A percentile compares a stretch with the other conserved stretches of the same genome.
Evolutionary conservation across 2,888 invertebrate species (phyloP).

Genomic region (Leptogaster cylindrica): DNA sequence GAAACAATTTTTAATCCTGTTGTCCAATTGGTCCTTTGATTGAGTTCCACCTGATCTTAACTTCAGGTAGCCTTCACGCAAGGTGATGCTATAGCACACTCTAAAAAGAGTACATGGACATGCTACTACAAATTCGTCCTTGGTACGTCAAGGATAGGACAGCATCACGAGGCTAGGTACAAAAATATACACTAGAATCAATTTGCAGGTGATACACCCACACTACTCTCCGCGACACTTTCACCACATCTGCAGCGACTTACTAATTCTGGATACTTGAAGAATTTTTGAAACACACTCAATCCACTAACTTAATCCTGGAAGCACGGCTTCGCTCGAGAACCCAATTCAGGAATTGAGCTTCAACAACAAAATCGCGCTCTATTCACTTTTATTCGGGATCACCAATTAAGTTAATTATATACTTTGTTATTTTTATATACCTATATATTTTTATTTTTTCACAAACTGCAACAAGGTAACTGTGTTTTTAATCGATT

Average conservation of each 20-base stretch:
- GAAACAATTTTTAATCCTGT: too few relatives aligned
- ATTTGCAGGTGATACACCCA: slow-evolving; percentile 17
- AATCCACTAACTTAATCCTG: slow-evolving; percentile 29
- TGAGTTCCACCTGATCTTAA: too few relatives aligned
- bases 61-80: slow-evolving; percentile 24
- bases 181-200: slow-evolving; percentile 26
- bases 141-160: slow-evolving; percentile 24
- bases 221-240: slow-evolving; percentile 4
- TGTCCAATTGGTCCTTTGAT: too few relatives aligned
- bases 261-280: not conserved
- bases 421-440: not conserved
- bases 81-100: slow-evolving; percentile 36
- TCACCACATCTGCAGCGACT: not conserved
- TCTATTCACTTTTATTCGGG: not conserved
- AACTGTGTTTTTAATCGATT: too few relatives aligned
- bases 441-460: not conserved
- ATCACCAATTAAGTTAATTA: too few relatives aligned
- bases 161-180: slow-evolving; percentile 30
- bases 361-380: slow-evolving; percentile 9
- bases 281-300: not conserved
- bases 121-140: slow-evolving; percentile 30
- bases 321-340: not conserved
- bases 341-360: not conserved
- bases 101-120: slow-evolving; percentile 36
- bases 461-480: too few relatives aligned